These are phyloP conservation scores for Laticauda laticaudata DNA, from an alignment of 2,113 vertebrate genomes.

Conservation along the genomic window DNA sequence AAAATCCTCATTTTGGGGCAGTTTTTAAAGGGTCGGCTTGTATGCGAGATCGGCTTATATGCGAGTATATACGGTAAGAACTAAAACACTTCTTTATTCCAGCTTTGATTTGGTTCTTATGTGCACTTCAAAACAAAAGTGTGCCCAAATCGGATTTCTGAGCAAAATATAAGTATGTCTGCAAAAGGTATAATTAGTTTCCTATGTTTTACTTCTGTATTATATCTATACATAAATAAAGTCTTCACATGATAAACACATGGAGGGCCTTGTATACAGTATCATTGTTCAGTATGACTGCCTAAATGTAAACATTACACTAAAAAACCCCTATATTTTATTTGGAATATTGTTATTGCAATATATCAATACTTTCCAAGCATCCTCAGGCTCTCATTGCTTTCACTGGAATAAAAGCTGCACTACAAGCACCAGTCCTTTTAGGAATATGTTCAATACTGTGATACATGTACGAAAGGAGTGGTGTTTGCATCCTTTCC, in stretches of 20 bases:
- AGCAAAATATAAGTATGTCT: not conserved
- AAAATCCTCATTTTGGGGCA: too few relatives aligned
- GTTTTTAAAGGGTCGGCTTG: too few relatives aligned
- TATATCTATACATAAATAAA: not conserved
- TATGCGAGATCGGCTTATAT: too few relatives aligned
- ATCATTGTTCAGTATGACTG: not conserved
- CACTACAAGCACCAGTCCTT: not conserved
- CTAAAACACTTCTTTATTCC: not conserved
- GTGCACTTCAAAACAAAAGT: not conserved
- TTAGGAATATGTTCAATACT: not conserved
- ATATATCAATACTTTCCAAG: not conserved
- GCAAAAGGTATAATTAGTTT: not conserved
- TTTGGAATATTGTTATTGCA: not conserved
- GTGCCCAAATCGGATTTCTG: not conserved
- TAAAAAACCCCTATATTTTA: not conserved
- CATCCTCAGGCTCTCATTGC: not conserved
- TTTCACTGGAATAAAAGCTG: not conserved
- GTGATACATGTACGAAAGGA: not conserved
- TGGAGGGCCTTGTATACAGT: not conserved
- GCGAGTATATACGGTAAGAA: too few relatives aligned
- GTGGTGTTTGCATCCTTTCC: not conserved
- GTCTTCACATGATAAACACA: not conserved
- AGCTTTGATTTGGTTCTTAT: not conserved
- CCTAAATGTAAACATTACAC: not conserved
- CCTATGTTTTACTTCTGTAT: not conserved